phyloP scores from a whole-genome alignment of 2,113 vertebrate species.

The Oryzias javanicus region DNA sequence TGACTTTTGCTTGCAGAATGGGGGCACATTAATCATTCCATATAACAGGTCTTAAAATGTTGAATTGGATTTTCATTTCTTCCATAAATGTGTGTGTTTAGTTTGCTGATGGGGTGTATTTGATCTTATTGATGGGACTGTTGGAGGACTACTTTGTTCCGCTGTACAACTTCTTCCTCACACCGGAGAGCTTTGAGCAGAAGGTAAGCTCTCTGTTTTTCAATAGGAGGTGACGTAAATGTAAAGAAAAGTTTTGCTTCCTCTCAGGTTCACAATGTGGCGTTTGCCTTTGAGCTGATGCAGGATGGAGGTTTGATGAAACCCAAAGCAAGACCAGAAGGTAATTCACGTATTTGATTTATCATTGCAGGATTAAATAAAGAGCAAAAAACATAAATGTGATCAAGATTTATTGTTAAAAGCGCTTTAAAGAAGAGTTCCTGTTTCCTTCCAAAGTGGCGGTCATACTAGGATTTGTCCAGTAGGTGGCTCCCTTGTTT shows the following conservation, averaged over 20 bases:
- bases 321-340: constrained; percentile 96
- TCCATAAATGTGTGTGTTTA: constrained; percentile 52
- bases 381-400: not conserved
- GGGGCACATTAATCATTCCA: too few relatives aligned
- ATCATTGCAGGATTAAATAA: not conserved
- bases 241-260: constrained; percentile 47
- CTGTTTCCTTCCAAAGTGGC: not conserved
- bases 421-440: not conserved
- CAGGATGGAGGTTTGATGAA: constrained; percentile 93
- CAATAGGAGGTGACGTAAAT: not conserved
- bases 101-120: constrained; percentile 98
- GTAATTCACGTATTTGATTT: constrained; percentile 61
- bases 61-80: too few relatives aligned
- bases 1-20: too few relatives aligned
- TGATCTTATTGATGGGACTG: constrained; percentile 93
- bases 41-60: too few relatives aligned
- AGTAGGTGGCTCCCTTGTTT: constrained; percentile 59
- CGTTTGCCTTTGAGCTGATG: constrained; percentile 96
- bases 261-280: constrained; percentile 92
- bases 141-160: constrained; percentile 95
- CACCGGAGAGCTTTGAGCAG: constrained; percentile 94
- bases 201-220: constrained; percentile 76
- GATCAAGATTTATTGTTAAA: not conserved
- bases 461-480: constrained; percentile 30
- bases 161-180: constrained; percentile 93